These are phyloP conservation scores for Notolepis coatsorum DNA, from an alignment of 2,797 vertebrate genomes.

Conservation along the genomic window DNA sequence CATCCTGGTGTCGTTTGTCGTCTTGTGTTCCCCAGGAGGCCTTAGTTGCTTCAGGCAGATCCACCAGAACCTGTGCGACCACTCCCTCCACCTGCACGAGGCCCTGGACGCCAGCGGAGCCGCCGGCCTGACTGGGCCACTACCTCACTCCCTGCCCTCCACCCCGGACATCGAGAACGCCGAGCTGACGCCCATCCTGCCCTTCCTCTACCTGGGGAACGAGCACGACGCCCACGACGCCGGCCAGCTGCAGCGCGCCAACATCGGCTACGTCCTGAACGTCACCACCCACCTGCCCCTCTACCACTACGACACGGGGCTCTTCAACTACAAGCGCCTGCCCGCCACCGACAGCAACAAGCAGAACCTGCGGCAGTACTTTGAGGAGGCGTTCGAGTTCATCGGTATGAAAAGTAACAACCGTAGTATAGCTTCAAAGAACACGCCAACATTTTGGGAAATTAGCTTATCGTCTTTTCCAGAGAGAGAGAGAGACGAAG, in stretches of 20 bases:
- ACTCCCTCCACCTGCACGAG: slow-evolving; percentile 95
- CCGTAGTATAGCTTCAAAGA: too few species aligned
- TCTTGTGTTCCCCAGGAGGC: slow-evolving; percentile 85
- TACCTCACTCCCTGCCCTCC: slow-evolving; percentile 93
- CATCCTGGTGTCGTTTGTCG: not conserved
- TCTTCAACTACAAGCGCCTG: slow-evolving; percentile 95
- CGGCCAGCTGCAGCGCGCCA: slow-evolving; percentile 90
- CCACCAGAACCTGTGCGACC: slow-evolving; percentile 96
- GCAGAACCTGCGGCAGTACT: slow-evolving; percentile 99
- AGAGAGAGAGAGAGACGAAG: too few species aligned
- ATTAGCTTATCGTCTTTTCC: too few species aligned
- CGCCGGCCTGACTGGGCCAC: slow-evolving; percentile 79
- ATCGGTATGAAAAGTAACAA: slow-evolving; percentile 87
- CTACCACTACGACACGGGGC: slow-evolving; percentile 93
- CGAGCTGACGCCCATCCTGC: slow-evolving; percentile 94
- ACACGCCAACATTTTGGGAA: too few species aligned
- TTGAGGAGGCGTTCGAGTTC: slow-evolving; percentile 99
- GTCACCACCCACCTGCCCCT: slow-evolving; percentile 98
- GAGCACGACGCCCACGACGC: slow-evolving; percentile 95
- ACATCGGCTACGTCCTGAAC: slow-evolving; percentile 94
- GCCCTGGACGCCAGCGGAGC: slow-evolving; percentile 82
- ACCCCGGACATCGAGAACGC: slow-evolving; percentile 97
- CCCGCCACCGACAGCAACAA: slow-evolving; percentile 99
- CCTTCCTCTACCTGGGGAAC: slow-evolving; percentile 96
- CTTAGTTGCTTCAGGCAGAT: slow-evolving; percentile 94